A percentile compares a stretch with the other conserved stretches of the same genome.
These are phyloP conservation scores for Apaloderma vittatum DNA, from an alignment of 2,113 vertebrate species.

Conservation along the genomic window DNA sequence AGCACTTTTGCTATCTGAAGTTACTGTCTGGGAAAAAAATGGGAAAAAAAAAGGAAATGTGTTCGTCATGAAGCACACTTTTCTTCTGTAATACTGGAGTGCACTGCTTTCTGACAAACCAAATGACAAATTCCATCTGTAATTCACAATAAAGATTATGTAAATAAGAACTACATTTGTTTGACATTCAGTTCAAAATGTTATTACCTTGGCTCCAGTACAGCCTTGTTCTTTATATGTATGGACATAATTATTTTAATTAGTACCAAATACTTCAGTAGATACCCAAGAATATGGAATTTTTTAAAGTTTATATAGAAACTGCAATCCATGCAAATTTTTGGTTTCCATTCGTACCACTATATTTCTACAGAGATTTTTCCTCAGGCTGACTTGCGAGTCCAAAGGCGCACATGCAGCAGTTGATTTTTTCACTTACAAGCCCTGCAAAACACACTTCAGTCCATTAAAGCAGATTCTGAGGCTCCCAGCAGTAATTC, in stretches of 20 bases:
- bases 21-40: not conserved
- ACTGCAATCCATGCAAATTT: not conserved
- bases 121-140: not conserved
- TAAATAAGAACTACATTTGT: not conserved
- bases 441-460: not conserved
- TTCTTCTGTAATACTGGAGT: not conserved
- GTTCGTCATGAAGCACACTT: not conserved
- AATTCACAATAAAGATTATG: not conserved
- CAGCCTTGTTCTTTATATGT: not conserved
- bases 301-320: not conserved
- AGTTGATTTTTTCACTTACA: not conserved
- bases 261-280: not conserved
- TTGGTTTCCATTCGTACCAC: not conserved
- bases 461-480: not conserved
- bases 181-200: not conserved
- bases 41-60: not conserved
- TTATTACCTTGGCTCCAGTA: not conserved
- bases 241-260: not conserved
- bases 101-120: not conserved
- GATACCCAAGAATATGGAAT: not conserved
- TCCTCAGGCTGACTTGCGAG: not conserved
- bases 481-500: not conserved
- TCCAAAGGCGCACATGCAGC: not conserved
- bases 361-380: not conserved
- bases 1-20: not conserved